Evolutionary conservation across 2,113 vertebrate species (phyloP).

Genomic region (Apteryx mantelli): DNA sequence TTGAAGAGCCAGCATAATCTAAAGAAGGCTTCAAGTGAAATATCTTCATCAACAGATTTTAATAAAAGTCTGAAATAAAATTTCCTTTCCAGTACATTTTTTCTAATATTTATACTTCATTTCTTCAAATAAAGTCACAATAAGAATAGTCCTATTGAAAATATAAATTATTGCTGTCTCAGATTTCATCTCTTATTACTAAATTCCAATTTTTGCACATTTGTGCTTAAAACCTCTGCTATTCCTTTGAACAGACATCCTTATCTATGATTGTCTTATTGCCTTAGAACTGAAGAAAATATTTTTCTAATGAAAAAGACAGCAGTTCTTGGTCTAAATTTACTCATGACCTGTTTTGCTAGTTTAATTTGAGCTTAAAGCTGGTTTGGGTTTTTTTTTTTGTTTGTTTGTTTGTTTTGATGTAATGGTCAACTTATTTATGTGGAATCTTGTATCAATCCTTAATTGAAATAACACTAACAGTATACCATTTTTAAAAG

Average conservation of each 20-base stretch:
- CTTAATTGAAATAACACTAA: background rate
- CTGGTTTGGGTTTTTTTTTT: background rate
- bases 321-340: background rate
- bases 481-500: background rate
- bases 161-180: background rate
- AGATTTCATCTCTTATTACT: background rate
- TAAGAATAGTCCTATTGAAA: background rate
- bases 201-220: background rate
- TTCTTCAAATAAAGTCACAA: background rate
- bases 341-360: background rate
- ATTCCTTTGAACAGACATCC: background rate
- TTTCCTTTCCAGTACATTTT: background rate
- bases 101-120: background rate
- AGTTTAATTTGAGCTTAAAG: background rate
- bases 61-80: background rate
- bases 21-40: background rate
- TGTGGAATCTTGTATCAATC: background rate
- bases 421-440: background rate
- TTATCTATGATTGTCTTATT: constrained; percentile 13
- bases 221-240: background rate
- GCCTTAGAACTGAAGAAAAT: background rate
- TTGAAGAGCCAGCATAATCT: background rate
- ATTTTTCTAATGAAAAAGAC: background rate
- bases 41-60: background rate
- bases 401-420: background rate